Conservation (phyloP, 2,113 vertebrate genomes). For the Chiloscyllium plagiosum region DNA sequence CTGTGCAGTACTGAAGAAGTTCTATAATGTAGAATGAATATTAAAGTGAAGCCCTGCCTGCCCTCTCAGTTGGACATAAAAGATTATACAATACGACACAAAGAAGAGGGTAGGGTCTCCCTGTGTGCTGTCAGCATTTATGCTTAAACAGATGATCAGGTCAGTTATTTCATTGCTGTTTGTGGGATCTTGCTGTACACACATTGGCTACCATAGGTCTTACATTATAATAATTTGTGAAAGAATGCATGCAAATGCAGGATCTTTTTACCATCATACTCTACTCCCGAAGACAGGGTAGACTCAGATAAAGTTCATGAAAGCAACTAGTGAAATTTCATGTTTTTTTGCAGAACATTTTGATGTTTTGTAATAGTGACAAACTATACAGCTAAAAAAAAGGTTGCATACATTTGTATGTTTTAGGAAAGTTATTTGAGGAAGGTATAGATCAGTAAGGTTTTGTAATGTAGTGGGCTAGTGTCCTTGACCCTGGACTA, state of each 20-base stretch:
- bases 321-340: background rate
- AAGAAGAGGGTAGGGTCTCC: background rate
- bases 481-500: too few relatives aligned
- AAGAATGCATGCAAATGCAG: background rate
- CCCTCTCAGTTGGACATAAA: background rate
- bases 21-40: background rate
- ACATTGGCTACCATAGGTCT: background rate
- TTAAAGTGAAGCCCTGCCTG: background rate
- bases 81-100: too few relatives aligned
- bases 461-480: too few relatives aligned
- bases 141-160: background rate
- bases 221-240: background rate
- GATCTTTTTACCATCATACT: background rate
- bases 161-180: background rate
- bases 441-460: background rate
- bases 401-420: background rate
- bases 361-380: background rate
- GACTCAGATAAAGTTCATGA: background rate
- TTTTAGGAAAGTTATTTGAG: background rate
- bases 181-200: background rate
- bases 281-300: background rate
- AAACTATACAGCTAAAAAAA: background rate
- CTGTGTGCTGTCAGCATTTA: background rate
- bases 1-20: background rate
- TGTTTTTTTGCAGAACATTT: too few relatives aligned